Base-by-base conservation (phyloP, 2,888 invertebrate genomes). In the Drosophila antonietae region DNA sequence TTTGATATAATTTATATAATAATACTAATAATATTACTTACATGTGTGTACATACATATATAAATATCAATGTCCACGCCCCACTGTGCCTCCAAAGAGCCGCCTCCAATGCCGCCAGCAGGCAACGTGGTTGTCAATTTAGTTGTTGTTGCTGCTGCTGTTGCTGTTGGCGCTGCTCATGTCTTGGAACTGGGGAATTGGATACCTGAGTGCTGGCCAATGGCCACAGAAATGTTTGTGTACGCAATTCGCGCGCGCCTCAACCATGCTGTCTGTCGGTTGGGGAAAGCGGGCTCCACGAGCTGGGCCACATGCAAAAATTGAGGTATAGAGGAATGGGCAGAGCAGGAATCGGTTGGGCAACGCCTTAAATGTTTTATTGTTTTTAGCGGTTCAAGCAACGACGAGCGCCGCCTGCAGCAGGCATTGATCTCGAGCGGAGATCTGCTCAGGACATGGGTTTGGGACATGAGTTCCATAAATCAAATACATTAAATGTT, bases 181-280 rank as follows among this genome's bases (percentile, higher is more conserved):
- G 87, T 86, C 81, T 78, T 80, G 78, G 68, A 65, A 65, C 61
- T 77, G 51, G 72, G 80, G 77, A 84, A 84, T 89, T 68, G 83
- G 83, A 84, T 84, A 84, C 89, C 83, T 89, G 87, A 76, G 70
- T 52, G 67, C 68, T 73, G 85, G 69, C 86, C 88, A 88, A 81
- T 88, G 84, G 89, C 72, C 87, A 81, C 70, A 81, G 67, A 83
- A 80, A 73, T 69, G 49, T 68, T 46, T 58, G 49, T 75, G 62
- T 71, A 60, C 56, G 65, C 52, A 65, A 44, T 68, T 80, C 80
- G 78, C 78, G 78, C 78, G 65, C 78, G 78, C 73, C 63, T 60
- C 49, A 53, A 12, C 43, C 55, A 44, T 52, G 43, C 20, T 46
- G 44, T 55, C 56, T 52, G 44, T 61, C 52, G 37, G 53, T 44